A percentile compares a stretch with the other conserved stretches of the same genome.
Conservation (phyloP, 2,888 invertebrate species). For the Steinernema hermaphroditum region DNA sequence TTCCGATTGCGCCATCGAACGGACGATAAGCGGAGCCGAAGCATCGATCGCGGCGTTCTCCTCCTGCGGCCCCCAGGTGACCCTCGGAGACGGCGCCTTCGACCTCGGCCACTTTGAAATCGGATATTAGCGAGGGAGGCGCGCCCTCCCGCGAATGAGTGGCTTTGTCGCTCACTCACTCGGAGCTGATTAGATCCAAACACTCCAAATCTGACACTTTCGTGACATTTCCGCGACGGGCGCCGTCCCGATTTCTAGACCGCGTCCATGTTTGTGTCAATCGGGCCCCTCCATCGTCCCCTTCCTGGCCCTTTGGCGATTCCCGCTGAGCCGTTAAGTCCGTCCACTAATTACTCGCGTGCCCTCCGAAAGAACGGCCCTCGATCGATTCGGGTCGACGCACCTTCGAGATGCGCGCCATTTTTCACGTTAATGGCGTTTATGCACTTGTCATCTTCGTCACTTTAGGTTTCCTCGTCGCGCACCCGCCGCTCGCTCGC, state of each 20-base stretch:
- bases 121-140: background rate
- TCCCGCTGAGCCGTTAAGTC: background rate
- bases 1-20: slow-evolving; percentile 22
- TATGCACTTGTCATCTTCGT: slow-evolving; percentile 12
- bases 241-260: background rate
- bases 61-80: background rate
- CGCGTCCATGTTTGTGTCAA: background rate
- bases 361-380: slow-evolving; percentile 5
- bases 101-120: slow-evolving; percentile 16
- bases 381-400: slow-evolving; percentile 6
- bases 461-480: slow-evolving; percentile 24
- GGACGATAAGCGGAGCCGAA: slow-evolving; percentile 16
- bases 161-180: slow-evolving; percentile 20
- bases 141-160: slow-evolving; percentile 18
- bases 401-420: slow-evolving; percentile 22
- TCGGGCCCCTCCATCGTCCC: too few species aligned
- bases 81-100: slow-evolving; percentile 1
- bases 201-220: slow-evolving; percentile 25
- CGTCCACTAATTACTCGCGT: background rate
- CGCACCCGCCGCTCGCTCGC: slow-evolving; percentile 24
- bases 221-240: slow-evolving; percentile 16
- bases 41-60: slow-evolving; percentile 19
- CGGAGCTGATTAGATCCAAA: slow-evolving; percentile 23
- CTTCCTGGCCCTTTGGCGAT: background rate
- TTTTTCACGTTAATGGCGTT: slow-evolving; percentile 11